These are phyloP conservation scores for Matsumurasca onukii DNA, from an alignment of 1,140 invertebrate species.

Conservation along the genomic window DNA sequence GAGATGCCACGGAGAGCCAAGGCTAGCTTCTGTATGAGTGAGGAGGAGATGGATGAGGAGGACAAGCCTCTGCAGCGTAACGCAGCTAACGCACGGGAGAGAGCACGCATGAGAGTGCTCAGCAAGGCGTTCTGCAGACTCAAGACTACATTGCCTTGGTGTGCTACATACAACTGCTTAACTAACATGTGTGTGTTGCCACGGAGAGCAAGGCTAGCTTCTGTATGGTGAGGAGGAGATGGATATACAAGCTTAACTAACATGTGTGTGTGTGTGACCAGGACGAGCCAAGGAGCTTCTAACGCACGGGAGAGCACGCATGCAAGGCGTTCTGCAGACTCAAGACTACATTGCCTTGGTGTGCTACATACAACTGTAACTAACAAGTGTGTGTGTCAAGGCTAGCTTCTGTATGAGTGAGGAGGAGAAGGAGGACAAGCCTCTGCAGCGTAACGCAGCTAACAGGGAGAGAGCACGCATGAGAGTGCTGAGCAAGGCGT, in stretches of 20 bases:
- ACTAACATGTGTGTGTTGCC: too few relatives aligned
- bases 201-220: too few relatives aligned
- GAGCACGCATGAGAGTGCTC: slow-evolving; percentile 89
- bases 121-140: slow-evolving; percentile 89
- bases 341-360: too few relatives aligned
- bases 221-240: too few relatives aligned
- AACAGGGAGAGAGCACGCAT: slow-evolving; percentile 91
- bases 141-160: slow-evolving; percentile 91
- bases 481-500: slow-evolving; percentile 90
- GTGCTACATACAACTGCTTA: slow-evolving; percentile 89
- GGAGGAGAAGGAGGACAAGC: slow-evolving; percentile 48
- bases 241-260: too few relatives aligned
- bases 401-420: background rate
- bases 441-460: slow-evolving; percentile 80
- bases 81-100: slow-evolving; percentile 89
- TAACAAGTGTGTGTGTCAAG: too few relatives aligned
- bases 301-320: too few relatives aligned
- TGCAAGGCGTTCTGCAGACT: too few relatives aligned
- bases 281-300: too few relatives aligned
- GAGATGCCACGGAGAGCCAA: too few relatives aligned
- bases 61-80: slow-evolving; percentile 68
- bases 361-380: too few relatives aligned
- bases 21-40: background rate
- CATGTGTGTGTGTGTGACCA: too few relatives aligned
- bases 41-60: slow-evolving; percentile 50